These are phyloP conservation scores for Chionis minor DNA, from an alignment of 2,113 vertebrate genomes.

Conservation along the genomic window DNA sequence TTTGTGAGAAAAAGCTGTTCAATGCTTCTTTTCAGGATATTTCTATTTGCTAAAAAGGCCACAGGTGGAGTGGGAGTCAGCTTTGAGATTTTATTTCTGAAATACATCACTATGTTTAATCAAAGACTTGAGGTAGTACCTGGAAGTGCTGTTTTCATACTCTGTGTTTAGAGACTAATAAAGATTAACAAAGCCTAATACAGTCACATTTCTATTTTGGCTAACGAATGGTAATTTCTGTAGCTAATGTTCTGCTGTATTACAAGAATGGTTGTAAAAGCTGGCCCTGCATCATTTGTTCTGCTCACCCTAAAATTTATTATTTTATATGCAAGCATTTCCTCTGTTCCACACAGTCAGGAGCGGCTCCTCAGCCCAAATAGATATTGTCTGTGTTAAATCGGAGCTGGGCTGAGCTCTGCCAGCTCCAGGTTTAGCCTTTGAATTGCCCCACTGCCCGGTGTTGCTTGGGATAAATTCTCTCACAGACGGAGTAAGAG, in stretches of 20 bases:
- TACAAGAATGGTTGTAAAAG: background rate
- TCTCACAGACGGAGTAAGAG: background rate
- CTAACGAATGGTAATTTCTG: background rate
- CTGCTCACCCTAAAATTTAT: background rate
- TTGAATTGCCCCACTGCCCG: background rate
- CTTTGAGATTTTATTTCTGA: background rate
- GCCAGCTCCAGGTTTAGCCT: background rate
- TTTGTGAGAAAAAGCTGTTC: background rate
- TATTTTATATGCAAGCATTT: background rate
- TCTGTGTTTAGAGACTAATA: background rate
- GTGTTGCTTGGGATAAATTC: background rate
- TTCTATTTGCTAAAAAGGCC: background rate
- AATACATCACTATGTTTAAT: background rate
- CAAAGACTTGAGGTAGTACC: background rate
- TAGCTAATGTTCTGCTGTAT: background rate
- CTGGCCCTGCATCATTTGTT: background rate
- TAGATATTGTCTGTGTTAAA: background rate
- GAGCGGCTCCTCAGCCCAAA: background rate
- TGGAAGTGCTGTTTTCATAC: background rate
- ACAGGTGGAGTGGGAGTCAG: background rate
- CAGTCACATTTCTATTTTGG: background rate
- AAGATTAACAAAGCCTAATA: constrained; percentile 1
- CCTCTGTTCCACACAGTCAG: background rate
- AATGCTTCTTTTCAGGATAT: background rate
- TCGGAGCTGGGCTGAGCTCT: background rate